Percentiles rank a stretch among this genome's conserved stretches.
Conservation (phyloP, 1,140 invertebrate genomes). For the Aporrectodea caliginosa region DNA sequence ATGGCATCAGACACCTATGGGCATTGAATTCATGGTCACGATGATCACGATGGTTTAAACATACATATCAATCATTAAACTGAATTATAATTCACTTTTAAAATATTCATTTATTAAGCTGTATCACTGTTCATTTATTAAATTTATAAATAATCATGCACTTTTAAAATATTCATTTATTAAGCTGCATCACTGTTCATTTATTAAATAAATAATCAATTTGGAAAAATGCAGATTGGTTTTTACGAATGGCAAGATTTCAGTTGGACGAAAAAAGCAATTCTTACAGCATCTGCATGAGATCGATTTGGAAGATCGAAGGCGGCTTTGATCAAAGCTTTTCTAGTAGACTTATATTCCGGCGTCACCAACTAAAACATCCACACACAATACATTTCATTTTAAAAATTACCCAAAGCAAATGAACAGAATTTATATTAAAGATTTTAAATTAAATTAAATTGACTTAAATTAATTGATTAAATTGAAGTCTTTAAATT, state of each 20-base stretch:
- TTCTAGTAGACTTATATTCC: neutral
- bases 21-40: too few relatives aligned
- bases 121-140: neutral
- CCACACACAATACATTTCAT: neutral
- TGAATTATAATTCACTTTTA: too few relatives aligned
- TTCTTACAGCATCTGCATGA: neutral
- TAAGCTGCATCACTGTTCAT: too few relatives aligned
- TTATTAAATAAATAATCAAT: neutral
- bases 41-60: too few relatives aligned
- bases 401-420: neutral
- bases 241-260: neutral
- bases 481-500: too few relatives aligned
- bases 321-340: neutral
- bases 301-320: neutral
- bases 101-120: too few relatives aligned
- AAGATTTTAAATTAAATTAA: neutral
- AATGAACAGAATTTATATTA: neutral
- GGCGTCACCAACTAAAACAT: neutral
- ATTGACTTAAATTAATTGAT: neutral
- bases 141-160: neutral
- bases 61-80: too few relatives aligned
- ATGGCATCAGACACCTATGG: too few relatives aligned
- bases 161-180: too few relatives aligned
- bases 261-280: neutral
- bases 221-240: neutral